These are phyloP conservation scores for Meandrina meandrites DNA, from an alignment of 92 coral and sea anemone genomes.

Conservation along the genomic window DNA sequence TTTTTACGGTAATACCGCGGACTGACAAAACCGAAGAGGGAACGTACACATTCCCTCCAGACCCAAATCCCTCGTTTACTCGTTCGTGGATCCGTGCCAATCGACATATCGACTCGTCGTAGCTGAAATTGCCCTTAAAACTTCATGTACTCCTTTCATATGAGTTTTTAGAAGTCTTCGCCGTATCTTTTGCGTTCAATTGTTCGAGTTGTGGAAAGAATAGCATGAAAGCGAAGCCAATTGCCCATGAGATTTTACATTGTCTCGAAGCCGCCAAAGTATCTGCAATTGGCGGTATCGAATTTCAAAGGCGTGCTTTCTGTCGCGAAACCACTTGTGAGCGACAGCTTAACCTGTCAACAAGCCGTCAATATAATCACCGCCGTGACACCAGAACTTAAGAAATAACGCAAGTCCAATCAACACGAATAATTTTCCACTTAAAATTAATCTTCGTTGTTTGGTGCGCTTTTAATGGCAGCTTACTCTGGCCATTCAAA, in stretches of 20 bases:
- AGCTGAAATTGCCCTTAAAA: conserved; percentile 52
- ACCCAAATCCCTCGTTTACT: background rate
- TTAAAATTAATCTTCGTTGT: conserved; percentile 16
- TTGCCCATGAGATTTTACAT: conserved; percentile 83
- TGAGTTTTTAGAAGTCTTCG: conserved; percentile 61
- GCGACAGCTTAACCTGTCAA: conserved; percentile 82
- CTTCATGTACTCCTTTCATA: conserved; percentile 31
- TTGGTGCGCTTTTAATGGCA: conserved; percentile 30
- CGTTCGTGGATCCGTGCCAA: background rate
- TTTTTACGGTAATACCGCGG: conserved; percentile 29
- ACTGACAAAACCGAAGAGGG: conserved; percentile 9
- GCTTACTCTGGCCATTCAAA: conserved; percentile 24
- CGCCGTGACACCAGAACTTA: conserved; percentile 64
- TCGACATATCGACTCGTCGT: conserved; percentile 26
- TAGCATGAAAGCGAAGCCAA: conserved; percentile 72
- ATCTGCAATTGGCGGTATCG: conserved; percentile 78
- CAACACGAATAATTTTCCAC: conserved; percentile 41
- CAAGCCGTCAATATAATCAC: conserved; percentile 75
- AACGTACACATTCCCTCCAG: background rate
- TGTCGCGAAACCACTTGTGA: conserved; percentile 80
- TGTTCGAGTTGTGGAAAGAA: conserved; percentile 67
- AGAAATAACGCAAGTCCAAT: conserved; percentile 50
- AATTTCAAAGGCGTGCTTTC: conserved; percentile 74
- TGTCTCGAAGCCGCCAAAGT: conserved; percentile 77
- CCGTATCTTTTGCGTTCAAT: conserved; percentile 64